These are phyloP conservation scores for Julus scanicus DNA, from an alignment of 2,888 invertebrate species.

Conservation along the genomic window DNA sequence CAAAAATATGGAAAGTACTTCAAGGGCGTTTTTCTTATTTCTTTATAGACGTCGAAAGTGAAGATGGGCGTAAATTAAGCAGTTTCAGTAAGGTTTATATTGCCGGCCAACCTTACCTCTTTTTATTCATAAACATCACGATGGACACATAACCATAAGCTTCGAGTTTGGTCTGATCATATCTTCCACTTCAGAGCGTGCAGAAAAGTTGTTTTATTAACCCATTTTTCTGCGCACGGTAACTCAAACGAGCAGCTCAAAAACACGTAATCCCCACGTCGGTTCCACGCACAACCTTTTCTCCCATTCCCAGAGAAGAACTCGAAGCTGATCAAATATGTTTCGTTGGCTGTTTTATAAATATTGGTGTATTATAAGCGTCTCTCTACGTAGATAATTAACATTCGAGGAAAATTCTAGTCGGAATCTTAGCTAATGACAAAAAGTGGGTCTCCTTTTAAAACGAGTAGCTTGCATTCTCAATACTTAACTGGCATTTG, in stretches of 20 bases:
- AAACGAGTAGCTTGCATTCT: conserved; percentile 25
- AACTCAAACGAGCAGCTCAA: conserved; percentile 26
- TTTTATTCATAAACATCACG: conserved; percentile 33
- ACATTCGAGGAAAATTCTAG: conserved; percentile 31
- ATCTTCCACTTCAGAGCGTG: conserved; percentile 25
- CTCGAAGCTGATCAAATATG: conserved; percentile 1
- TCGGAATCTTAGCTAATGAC: not conserved
- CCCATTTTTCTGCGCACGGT: conserved; percentile 33
- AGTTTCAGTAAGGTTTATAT: conserved; percentile 9
- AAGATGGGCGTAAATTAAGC: conserved; percentile 73
- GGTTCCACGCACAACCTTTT: conserved; percentile 9
- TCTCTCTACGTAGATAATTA: conserved; percentile 7
- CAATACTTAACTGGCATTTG: not conserved
- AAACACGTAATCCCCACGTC: not conserved
- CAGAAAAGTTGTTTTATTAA: not conserved
- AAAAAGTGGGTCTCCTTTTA: conserved; percentile 8
- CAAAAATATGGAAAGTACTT: not conserved
- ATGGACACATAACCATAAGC: not conserved
- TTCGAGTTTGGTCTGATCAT: conserved; percentile 26
- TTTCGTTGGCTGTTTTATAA: conserved; percentile 26
- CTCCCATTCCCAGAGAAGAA: conserved; percentile 10
- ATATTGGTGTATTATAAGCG: conserved; percentile 33
- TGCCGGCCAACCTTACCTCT: conserved; percentile 21
- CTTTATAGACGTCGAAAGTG: conserved; percentile 75
- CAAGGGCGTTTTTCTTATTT: conserved; percentile 55